phyloP scores from a whole-genome alignment of 2,113 vertebrate species.

The Boulengerochromis microlepis region DNA sequence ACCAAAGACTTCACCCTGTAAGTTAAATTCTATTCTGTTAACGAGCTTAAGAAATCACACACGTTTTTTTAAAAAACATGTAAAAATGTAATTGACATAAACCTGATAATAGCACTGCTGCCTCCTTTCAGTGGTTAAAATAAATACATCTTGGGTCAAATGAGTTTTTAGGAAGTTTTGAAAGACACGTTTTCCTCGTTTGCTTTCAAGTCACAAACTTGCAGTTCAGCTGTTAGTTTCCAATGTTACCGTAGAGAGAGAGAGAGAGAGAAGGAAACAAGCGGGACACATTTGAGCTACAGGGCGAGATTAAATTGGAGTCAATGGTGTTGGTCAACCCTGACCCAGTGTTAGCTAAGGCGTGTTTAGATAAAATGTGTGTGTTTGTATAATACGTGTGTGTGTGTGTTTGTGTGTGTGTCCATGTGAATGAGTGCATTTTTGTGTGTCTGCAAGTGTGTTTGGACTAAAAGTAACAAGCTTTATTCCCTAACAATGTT shows the following conservation, averaged over 20 bases:
- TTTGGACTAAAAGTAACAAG: slow-evolving; percentile 63
- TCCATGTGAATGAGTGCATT: not conserved
- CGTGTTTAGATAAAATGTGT: slow-evolving; percentile 48
- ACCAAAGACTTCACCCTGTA: not conserved
- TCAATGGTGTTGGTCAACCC: slow-evolving; percentile 64
- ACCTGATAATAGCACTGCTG: not conserved
- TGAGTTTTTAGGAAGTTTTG: not conserved
- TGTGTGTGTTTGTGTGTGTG: not conserved
- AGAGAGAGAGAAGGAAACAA: not conserved
- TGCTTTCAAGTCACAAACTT: slow-evolving; percentile 8
- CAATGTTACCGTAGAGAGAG: not conserved
- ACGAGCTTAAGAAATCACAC: not conserved
- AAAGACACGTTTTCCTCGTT: not conserved
- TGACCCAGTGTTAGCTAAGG: slow-evolving; percentile 41
- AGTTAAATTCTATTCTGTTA: not conserved
- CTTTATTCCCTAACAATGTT: slow-evolving; percentile 70
- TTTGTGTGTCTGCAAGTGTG: slow-evolving; percentile 28
- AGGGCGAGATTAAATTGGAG: slow-evolving; percentile 57
- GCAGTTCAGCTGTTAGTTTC: slow-evolving; percentile 8
- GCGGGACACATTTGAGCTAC: slow-evolving; percentile 28
- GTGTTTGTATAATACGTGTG: not conserved
- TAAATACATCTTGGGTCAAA: not conserved
- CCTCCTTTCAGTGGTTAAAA: not conserved
- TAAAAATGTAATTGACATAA: not conserved
- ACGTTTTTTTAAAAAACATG: not conserved